Base-by-base conservation (phyloP, 2,888 invertebrate genomes). In the Camptogramma bilineatum region DNA sequence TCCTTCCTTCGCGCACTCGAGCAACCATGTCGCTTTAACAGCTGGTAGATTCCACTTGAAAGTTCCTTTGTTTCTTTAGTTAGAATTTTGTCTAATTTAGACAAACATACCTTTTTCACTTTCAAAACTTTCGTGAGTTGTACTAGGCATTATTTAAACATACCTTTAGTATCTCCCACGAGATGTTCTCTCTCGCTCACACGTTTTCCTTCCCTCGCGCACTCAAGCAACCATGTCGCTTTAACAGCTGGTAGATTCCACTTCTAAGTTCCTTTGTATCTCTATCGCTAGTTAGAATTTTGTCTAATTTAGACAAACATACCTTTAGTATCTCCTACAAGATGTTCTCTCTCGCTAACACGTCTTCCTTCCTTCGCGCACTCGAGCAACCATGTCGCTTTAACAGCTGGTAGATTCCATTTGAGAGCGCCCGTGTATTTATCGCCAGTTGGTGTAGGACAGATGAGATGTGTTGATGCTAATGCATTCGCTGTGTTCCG, bases 41-140 rank as follows among this genome's bases (percentile, higher is more conserved):
- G 96, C 96, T 0, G 98, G 98, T 62, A 97, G 89, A 10, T 94
- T 94, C 99, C 98, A 99, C 83, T 97, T 97, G 0, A 96, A 77
- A 0, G 97, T 97, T 0, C 98, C 98, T 46, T 92, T 91, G 81
- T 97, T 5, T 34, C 8, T 10, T 10, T 34, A 9, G 34, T 34
- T 10, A 5, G 34, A 5, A 34, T 34, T 34, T 34, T n/a, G n/a
- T n/a, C n/a, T n/a, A n/a, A n/a, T n/a, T n/a, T n/a, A n/a, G n/a
- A n/a, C n/a, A n/a, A 4, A 18, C 8, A 53, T n/a, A n/a, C n/a
- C n/a, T n/a, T n/a, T n/a, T n/a, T n/a, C n/a, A n/a, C n/a, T n/a
- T n/a, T n/a, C n/a, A n/a, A n/a, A n/a, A n/a, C n/a, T n/a, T n/a
- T n/a, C n/a, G n/a, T n/a, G n/a, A n/a, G n/a, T n/a, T n/a, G n/a